Conservation (phyloP, 2,797 vertebrate species). For the Columba guinea region DNA sequence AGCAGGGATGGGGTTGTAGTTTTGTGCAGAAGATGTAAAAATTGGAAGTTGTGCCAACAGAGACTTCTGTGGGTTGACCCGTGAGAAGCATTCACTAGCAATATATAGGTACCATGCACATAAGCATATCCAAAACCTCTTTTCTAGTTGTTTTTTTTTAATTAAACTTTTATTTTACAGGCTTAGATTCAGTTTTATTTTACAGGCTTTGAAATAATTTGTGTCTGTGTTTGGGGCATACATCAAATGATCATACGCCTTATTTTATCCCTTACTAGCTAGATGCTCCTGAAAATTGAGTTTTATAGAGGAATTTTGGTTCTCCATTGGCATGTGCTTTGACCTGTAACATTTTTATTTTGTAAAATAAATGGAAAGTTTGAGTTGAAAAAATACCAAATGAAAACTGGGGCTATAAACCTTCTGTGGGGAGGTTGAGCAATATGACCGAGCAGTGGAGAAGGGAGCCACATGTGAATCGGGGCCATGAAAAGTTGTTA, state of each 20-base stretch:
- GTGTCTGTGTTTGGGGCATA: background rate
- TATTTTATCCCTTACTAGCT: background rate
- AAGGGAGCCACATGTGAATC: fast-evolving
- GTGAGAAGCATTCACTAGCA: background rate
- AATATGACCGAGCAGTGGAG: fast-evolving
- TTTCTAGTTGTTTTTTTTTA: background rate
- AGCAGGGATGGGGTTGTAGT: background rate
- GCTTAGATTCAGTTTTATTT: background rate
- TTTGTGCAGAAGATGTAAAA: background rate
- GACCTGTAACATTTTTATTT: background rate
- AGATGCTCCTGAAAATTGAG: background rate
- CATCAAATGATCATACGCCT: background rate
- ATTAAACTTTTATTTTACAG: background rate
- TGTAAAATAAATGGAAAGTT: background rate
- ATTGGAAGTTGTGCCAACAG: background rate
- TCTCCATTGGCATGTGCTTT: background rate
- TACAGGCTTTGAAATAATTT: background rate
- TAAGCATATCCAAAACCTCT: background rate
- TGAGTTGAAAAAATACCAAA: background rate
- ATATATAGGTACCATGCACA: fast-evolving
- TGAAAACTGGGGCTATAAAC: background rate
- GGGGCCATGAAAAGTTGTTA: fast-evolving
- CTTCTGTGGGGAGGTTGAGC: fast-evolving
- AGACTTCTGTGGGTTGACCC: background rate
- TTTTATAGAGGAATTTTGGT: background rate